Conservation (phyloP, 2,113 vertebrate species). For the Pristiophorus japonicus region DNA sequence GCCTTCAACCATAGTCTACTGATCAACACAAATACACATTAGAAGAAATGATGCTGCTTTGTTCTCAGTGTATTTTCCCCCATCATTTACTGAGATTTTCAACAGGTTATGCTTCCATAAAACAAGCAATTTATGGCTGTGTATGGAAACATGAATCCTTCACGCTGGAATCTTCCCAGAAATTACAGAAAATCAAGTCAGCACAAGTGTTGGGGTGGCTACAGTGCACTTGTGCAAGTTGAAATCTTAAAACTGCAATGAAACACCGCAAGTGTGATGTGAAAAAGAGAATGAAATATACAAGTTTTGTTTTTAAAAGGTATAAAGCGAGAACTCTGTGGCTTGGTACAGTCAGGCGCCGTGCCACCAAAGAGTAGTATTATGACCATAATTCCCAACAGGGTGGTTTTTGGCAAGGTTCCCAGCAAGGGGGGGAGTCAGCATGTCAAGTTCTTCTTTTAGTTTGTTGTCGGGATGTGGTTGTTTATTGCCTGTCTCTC, state of each 20-base stretch:
- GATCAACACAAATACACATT: background rate
- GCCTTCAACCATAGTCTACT: background rate
- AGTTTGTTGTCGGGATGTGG: background rate
- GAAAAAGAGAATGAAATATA: background rate
- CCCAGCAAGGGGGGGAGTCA: background rate
- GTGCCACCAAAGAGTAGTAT: background rate
- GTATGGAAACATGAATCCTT: background rate
- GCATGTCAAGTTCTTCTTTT: background rate
- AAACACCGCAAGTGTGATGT: background rate
- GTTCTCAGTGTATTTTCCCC: background rate
- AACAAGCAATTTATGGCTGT: background rate
- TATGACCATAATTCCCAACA: no score
- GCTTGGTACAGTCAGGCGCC: background rate
- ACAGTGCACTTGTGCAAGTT: background rate
- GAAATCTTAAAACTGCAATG: background rate
- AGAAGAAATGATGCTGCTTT: background rate
- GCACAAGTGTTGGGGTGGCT: background rate
- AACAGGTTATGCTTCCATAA: background rate
- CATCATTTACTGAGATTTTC: background rate
- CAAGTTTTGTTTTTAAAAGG: background rate
- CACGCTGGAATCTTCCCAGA: background rate
- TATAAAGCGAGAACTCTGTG: background rate
- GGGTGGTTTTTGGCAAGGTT: background rate
- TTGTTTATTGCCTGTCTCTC: background rate
- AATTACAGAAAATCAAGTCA: background rate